Evolutionary conservation across 2,888 invertebrate genomes (phyloP), one percentile per base, ranked within the genome.

Genomic region (Scaptodrosophila latifasciaeformis): DNA sequence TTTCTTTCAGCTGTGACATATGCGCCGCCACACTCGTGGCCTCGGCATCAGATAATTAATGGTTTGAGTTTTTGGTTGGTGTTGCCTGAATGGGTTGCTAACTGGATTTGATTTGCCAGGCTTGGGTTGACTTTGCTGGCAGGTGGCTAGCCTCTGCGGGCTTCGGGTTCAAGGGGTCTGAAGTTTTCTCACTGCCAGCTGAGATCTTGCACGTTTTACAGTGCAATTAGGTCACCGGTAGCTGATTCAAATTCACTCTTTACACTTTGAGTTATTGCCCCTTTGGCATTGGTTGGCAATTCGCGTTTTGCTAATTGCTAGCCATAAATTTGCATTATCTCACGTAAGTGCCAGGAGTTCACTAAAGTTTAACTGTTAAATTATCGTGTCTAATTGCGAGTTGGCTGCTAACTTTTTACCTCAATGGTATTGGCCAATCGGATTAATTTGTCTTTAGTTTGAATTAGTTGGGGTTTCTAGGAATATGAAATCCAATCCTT

Each of bases 311-410:
- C 72, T 74, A 74, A 74, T 74, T 78, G 79, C 79, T 62, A 59
- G 64, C 79, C 69, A 74, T 74, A 74, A 74, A 74, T 74, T 76
- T 79, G 76, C 79, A 74, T 74, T 74, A 74, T 76, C 72, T 74
- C 72, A 74, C 79, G 72, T 79, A 71, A n/a, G 45, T 19, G n/a
- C 37, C 46, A 21, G 2, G 7, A 45, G 31, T 6, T 19, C 7
- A 2, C 52, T 27, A 42, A 35, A 45, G 59, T 50, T 63, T 67
- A 59, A 62, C 60, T 60, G 59, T 55, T 61, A 78, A 78, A 78
- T 75, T 72, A 72, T 75, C 78, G 7, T 7, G 7, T 24, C 24
- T 24, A 24, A 24, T 24, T 24, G 24, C 24, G 7, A 24, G 24
- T 7, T 24, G 7, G 4, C 24, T 7, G 24, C 31, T 19, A 43